Evolutionary conservation across 2,113 vertebrate species (phyloP).

Genomic region (Ptyas mucosa): DNA sequence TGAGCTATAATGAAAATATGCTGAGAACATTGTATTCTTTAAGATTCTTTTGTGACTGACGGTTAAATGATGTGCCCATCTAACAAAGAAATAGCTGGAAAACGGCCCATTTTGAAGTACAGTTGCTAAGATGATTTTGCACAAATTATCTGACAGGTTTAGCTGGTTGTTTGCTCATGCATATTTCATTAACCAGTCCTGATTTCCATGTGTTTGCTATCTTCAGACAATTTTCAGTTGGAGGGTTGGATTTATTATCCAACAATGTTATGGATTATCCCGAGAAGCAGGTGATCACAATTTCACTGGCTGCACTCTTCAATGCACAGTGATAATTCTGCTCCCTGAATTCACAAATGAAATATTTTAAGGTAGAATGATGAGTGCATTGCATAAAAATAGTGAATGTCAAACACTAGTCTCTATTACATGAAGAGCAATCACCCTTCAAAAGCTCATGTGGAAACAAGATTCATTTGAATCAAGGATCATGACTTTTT

Average conservation of each 20-base stretch:
- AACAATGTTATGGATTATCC: neutral
- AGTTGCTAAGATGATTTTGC: neutral
- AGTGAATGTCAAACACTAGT: neutral
- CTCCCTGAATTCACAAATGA: neutral
- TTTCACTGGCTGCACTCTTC: neutral
- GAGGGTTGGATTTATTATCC: neutral
- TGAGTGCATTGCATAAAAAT: neutral
- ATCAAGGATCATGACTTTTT: neutral
- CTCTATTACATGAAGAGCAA: neutral
- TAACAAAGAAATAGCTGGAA: neutral
- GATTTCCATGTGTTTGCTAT: constrained; percentile 3
- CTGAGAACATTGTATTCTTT: constrained; percentile 15
- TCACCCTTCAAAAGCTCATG: neutral
- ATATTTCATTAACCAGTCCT: neutral
- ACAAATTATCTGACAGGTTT: constrained; percentile 10
- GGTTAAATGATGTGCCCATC: neutral
- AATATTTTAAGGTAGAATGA: neutral
- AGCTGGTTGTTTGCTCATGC: constrained; percentile 1
- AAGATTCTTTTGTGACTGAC: neutral
- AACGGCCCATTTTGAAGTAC: constrained; percentile 19
- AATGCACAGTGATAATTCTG: neutral
- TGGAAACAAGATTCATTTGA: neutral
- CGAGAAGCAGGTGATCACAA: neutral
- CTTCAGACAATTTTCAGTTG: constrained; percentile 19
- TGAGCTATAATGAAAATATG: neutral